Conservation (phyloP, 2,113 vertebrate species). For the Hassar affinis region DNA sequence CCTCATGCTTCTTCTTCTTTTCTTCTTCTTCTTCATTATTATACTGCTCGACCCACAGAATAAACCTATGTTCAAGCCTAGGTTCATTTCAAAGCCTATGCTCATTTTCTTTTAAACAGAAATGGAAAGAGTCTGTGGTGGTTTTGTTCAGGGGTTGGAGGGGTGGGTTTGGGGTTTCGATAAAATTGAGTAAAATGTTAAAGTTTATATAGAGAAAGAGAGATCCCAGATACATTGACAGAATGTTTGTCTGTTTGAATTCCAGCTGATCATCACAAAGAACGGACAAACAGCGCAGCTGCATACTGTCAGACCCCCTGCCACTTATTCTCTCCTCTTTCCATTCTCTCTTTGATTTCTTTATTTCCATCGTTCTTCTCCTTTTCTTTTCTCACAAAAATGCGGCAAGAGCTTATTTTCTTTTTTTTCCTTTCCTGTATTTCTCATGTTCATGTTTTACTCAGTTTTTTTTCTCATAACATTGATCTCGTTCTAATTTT, state of each 20-base stretch:
- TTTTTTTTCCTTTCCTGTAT: background rate
- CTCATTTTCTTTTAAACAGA: background rate
- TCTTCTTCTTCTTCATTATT: background rate
- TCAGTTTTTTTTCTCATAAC: background rate
- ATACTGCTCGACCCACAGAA: background rate
- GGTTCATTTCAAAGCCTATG: background rate
- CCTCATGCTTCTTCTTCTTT: background rate
- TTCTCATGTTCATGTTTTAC: background rate
- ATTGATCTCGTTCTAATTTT: background rate
- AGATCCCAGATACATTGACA: background rate
- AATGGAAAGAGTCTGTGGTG: background rate
- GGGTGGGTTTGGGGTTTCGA: too few species aligned
- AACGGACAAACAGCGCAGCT: background rate
- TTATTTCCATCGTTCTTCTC: background rate
- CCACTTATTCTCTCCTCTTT: background rate
- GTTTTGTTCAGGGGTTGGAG: too few species aligned
- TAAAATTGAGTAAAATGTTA: background rate
- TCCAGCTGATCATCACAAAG: background rate
- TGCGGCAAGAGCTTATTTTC: background rate
- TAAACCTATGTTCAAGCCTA: background rate
- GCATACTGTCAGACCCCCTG: background rate
- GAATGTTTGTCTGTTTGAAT: background rate
- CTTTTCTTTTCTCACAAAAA: background rate
- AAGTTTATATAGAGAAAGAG: too few species aligned
- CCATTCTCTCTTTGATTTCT: background rate